These are phyloP conservation scores for Protosalanx chinensis DNA, from an alignment of 2,797 vertebrate genomes.

Conservation along the genomic window DNA sequence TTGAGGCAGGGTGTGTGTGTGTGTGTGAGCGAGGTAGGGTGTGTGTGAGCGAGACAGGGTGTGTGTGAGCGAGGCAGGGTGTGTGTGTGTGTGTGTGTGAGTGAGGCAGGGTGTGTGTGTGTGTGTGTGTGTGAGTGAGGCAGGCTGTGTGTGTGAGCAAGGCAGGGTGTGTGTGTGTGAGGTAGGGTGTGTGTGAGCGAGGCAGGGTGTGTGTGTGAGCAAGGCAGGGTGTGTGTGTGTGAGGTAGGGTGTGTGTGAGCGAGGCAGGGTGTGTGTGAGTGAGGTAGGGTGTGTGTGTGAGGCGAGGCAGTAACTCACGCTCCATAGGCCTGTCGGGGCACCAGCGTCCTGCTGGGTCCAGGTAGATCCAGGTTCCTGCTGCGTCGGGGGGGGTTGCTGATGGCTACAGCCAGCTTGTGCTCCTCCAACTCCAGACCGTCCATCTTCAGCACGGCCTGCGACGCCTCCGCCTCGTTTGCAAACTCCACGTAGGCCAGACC, in stretches of 20 bases:
- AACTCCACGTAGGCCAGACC: slow-evolving; percentile 96
- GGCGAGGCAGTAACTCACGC: slow-evolving; percentile 76
- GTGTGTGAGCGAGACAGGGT: too few species aligned
- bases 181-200: too few species aligned
- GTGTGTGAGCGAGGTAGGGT: too few species aligned
- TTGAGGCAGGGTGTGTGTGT: too few species aligned
- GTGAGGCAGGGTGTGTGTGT: background rate
- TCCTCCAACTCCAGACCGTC: slow-evolving; percentile 81
- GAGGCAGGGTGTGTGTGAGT: background rate
- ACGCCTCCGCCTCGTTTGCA: slow-evolving; percentile 84
- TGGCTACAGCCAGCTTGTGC: slow-evolving; percentile 86
- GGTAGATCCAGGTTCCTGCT: slow-evolving; percentile 67
- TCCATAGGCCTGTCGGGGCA: slow-evolving; percentile 77
- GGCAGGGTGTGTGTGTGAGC: background rate
- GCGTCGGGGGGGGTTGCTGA: slow-evolving; percentile 88
- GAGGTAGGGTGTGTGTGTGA: background rate
- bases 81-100: background rate
- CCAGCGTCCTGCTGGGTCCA: slow-evolving; percentile 49
- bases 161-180: too few species aligned
- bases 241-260: background rate
- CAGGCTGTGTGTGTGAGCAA: too few species aligned
- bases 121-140: too few species aligned
- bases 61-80: background rate
- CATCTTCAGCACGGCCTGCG: slow-evolving; percentile 90
- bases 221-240: background rate